A percentile compares a stretch with the other conserved stretches of the same genome.
These are phyloP conservation scores for Hydropsyche tenuis DNA, from an alignment of 1,140 invertebrate species.

Conservation along the genomic window DNA sequence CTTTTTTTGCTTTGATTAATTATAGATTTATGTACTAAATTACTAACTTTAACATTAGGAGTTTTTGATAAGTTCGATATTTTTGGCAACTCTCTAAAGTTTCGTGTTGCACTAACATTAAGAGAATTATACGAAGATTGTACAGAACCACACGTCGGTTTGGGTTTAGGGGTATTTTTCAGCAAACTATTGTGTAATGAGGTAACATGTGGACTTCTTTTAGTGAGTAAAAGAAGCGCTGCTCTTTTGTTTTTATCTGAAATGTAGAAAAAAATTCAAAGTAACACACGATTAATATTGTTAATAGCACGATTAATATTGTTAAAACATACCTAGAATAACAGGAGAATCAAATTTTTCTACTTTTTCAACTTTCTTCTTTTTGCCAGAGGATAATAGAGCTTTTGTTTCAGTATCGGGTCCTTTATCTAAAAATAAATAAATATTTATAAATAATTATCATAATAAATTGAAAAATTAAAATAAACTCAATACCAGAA, in stretches of 20 bases:
- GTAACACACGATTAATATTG: neutral
- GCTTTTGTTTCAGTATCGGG: neutral
- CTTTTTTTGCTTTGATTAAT: no score
- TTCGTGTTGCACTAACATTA: no score
- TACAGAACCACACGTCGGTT: no score
- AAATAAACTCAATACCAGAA: neutral
- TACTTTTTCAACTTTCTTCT: slow-evolving; percentile 39
- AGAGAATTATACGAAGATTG: no score
- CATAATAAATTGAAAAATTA: neutral
- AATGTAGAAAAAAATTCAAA: slow-evolving; percentile 25
- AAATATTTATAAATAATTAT: neutral
- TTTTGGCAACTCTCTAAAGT: no score
- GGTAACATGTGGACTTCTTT: slow-evolving; percentile 26
- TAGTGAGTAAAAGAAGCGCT: slow-evolving; percentile 42
- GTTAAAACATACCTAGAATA: slow-evolving; percentile 32
- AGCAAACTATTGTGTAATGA: no score
- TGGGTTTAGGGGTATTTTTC: no score
- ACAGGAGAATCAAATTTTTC: slow-evolving; percentile 46
- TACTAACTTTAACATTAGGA: no score
- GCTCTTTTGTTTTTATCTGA: slow-evolving; percentile 49
- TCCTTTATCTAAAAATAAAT: neutral
- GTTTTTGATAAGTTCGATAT: no score
- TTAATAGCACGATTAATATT: neutral
- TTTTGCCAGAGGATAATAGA: slow-evolving; percentile 26
- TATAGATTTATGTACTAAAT: no score